Evolutionary conservation across 2,888 invertebrate species (phyloP), one percentile per base, ranked within the genome.

Genomic region (Abrostola tripartita): DNA sequence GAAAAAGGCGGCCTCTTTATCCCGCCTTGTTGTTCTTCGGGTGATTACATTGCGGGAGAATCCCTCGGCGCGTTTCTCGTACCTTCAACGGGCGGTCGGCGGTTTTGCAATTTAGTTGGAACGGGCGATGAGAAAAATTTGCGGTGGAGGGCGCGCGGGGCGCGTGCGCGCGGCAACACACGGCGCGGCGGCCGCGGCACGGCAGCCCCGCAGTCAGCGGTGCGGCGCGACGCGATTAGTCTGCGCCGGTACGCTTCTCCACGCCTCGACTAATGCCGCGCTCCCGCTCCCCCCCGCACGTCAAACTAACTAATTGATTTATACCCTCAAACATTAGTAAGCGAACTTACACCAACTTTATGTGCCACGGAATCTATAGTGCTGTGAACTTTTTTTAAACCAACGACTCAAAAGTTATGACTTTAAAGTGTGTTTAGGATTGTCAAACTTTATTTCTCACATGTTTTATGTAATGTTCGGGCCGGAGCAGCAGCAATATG

Each of bases 81-180:
- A 86, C 89, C 88, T 90, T 85, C 87, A 86, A 83, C 84, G 85
- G 85, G 81, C 82, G 87, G 81, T 83, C 84, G 85, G 91, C 82
- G 93, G 92, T 90, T 93, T 91, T 79, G 91, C 91, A 93, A 93
- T 93, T 94, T 92, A 89, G 86, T 89, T 83, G 83, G 85, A 86
- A 87, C 87, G 86, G 86, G 84, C 85, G 85, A 88, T 89, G 89
- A 91, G 92, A 92, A 93, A 92, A 93, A 92, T 89, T 90, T 89
- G 89, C 88, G 85, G 86, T 80, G 82, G 81, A 83, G 82, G 81
- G 75, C 71, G 74, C 77, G 79, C 75, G 74, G 74, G 69, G 78
- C 75, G 69, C 74, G 82, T 86, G 89, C 91, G 84, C 89, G 87
- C 88, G 89, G 76, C 79, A 75, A 50, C 58, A 66, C 68, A 72